Evolutionary conservation across 92 coral and sea anemone genomes (phyloP), one percentile per base, ranked within the genome.

Genomic region (Porites evermanni): DNA sequence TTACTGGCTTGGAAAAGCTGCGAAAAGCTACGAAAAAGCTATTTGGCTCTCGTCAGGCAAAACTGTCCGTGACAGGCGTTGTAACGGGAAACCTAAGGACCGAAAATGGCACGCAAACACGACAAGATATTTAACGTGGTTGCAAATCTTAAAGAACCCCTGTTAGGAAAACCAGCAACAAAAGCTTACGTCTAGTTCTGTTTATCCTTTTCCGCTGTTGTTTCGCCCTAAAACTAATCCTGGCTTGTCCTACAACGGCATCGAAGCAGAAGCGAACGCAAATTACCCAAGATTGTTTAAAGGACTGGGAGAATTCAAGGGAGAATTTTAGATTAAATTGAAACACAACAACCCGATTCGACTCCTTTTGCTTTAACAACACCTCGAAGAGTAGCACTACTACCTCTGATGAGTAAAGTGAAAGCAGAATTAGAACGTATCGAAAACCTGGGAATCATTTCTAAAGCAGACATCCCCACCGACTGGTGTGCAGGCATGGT

Each of bases 401-500:
- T 53, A 7, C 93, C 88, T 10, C 69, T 86, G 18, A 86, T 74
- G 88, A 64, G 50, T 13, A 90, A 90, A 65, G 90, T 86, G 58
- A 84, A 89, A 50, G 84, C 79, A 77, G 79, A 89, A 67, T 75
- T 84, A 44, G 14, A 81, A 29, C 60, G 88, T 14, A 77, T 90
- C 88, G 90, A 90, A 82, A 70, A 75, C 7, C 65, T 90, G 3
- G 87, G 84, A 18, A 85, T 90, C 19, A 80, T 90, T 69, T 74
- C 84, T 11, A 81, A 79, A 53, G 85, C 84, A 5, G 92, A 81
- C 11, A 87, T 64, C 72, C 89, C 89, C 6, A 89, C 80, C 9
- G 83, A 74, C 29, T 89, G 93, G 93, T 89, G 87, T 24, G 84
- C 92, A 26, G 88, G 86, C 47, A 88, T 75, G 84, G 87, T 82